Percentiles rank a stretch among this genome's conserved stretches.
phyloP scores from a whole-genome alignment of 2,797 vertebrate genomes.

The Chiroxiphia lanceolata region DNA sequence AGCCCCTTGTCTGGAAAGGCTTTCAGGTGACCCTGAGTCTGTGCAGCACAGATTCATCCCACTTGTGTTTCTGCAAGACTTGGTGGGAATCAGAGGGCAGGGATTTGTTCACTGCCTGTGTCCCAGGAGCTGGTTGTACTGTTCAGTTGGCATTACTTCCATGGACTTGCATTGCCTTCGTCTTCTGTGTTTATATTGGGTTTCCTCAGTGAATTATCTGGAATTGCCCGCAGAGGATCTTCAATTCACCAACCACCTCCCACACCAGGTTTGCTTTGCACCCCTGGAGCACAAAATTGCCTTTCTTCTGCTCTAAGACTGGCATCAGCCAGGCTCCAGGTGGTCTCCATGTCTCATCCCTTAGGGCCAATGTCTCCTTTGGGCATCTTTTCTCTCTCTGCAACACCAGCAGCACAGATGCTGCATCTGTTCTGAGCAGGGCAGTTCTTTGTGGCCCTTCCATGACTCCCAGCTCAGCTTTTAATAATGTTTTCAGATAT shows the following conservation, averaged over 20 bases:
- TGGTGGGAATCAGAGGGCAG: background rate
- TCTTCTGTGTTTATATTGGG: accelerated
- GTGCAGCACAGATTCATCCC: accelerated
- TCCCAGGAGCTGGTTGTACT: background rate
- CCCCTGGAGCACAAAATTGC: background rate
- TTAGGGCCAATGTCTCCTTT: background rate
- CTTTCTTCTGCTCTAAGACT: background rate
- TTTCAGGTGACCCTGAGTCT: background rate
- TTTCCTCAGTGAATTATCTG: background rate
- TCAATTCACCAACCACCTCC: background rate
- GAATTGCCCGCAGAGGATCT: background rate
- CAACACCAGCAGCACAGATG: background rate
- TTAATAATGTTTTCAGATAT: background rate
- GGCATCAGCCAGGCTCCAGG: background rate
- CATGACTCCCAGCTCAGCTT: background rate
- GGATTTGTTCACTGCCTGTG: background rate
- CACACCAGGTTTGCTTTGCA: background rate
- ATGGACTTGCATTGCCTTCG: background rate
- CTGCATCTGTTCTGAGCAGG: background rate
- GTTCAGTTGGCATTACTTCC: background rate
- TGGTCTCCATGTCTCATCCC: accelerated
- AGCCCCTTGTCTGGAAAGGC: background rate
- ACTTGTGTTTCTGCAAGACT: background rate
- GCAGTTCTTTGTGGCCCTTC: background rate
- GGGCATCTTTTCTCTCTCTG: background rate